Evolutionary conservation across 1,140 invertebrate genomes (phyloP).

Genomic region (Drosophila virilis): DNA sequence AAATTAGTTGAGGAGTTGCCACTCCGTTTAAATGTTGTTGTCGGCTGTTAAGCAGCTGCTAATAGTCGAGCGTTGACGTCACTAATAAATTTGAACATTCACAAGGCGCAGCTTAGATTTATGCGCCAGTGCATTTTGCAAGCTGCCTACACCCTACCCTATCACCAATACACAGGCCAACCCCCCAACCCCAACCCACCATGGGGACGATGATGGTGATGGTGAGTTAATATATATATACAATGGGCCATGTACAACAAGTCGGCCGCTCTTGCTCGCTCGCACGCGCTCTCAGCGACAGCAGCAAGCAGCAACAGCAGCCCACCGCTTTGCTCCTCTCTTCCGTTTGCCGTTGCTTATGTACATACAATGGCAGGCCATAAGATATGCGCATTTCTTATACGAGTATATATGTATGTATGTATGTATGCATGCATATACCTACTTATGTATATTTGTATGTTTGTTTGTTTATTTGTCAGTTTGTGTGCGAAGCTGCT

Average conservation of each 20-base stretch:
- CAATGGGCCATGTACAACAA: conserved; percentile 58
- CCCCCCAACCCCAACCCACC: conserved; percentile 40
- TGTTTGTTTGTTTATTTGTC: conserved; percentile 60
- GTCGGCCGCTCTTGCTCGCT: conserved; percentile 54
- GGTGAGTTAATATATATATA: conserved; percentile 75
- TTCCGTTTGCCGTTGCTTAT: conserved; percentile 56
- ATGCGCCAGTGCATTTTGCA: conserved; percentile 54
- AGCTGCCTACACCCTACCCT: conserved; percentile 13
- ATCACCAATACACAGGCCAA: conserved; percentile 10
- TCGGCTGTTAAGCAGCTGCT: conserved; percentile 22
- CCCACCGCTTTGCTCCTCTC: conserved; percentile 43
- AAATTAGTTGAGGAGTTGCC: conserved; percentile 40
- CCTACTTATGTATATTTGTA: conserved; percentile 50
- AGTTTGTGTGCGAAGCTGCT: conserved; percentile 72
- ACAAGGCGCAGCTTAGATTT: conserved; percentile 54
- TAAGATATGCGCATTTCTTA: conserved; percentile 82
- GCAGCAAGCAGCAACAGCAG: conserved; percentile 41
- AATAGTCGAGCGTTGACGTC: conserved; percentile 37
- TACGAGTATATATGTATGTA: conserved; percentile 40
- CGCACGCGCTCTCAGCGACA: conserved; percentile 43
- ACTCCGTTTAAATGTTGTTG: conserved; percentile 33
- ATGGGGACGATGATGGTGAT: conserved; percentile 41
- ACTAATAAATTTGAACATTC: conserved; percentile 43
- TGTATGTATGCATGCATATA: conserved; percentile 28
- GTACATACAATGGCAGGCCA: conserved; percentile 73